Evolutionary conservation across 2,113 vertebrate species (phyloP), one percentile per base, ranked within the genome.

Genomic region (Sylvilagus bachmani): DNA sequence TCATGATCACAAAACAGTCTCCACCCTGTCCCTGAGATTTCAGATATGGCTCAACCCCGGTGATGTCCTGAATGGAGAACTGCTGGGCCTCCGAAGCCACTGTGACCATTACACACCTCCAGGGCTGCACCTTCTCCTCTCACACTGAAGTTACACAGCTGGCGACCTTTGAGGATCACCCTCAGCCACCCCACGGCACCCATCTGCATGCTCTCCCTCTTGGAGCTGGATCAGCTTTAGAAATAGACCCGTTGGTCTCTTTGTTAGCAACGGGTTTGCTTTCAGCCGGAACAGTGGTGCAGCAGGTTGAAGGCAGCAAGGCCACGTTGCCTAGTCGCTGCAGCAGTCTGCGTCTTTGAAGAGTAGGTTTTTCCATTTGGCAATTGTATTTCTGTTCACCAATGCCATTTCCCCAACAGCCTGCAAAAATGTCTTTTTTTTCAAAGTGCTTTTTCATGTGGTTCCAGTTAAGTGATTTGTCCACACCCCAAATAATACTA

Each of bases 381-480:
- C 36, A 64, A 69, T 70, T 64, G 19, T 53, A 51, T 90, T 61
- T 88, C 53, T 49, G 25, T 55, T 78, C 71, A 61, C 49, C 58
- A 78, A 27, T 82, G n/a, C 14, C 78, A 80, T 96, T 86, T 92
- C 49, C 61, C 24, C 33, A n/a, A 90, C 12, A 67, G 88, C 31
- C 36, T 22, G 69, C 17, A 61, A 71, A 84, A 83, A 74, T 83
- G 22, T 19, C 73, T 38, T 62, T 94, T 74, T 74, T 71, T 62
- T 44, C 14, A 51, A 93, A 96, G 69, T 86, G 83, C 24, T 82
- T 95, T 96, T 90, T 85, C 85, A 94, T 91, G 89, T 89, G 92
- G 66, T 95, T 97, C 51, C 62, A 96, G 85, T 93, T 90, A 96
- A 92, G 27, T 93, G 96, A 94, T 94, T 95, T 96, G 86, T 79